These are phyloP conservation scores for Stomatorhinus ivindoensis DNA, from an alignment of 2,113 vertebrate species.

Conservation along the genomic window DNA sequence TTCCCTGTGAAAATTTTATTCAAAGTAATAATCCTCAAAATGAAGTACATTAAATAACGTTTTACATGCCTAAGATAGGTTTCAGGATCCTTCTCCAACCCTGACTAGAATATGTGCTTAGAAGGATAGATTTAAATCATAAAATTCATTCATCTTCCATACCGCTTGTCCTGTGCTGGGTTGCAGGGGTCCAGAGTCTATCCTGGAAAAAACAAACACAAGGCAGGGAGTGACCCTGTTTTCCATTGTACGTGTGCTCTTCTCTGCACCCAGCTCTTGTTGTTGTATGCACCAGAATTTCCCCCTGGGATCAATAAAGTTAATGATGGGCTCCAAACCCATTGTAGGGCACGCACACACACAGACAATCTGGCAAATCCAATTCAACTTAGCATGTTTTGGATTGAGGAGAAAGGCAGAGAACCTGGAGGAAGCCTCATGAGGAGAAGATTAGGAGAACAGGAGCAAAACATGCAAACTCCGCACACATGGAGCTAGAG, in stretches of 20 bases:
- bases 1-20: not conserved
- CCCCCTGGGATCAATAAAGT: not conserved
- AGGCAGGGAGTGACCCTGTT: not conserved
- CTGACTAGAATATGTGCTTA: not conserved
- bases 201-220: not conserved
- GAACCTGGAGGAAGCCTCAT: not conserved
- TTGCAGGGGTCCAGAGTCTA: not conserved
- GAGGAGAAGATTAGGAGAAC: not conserved
- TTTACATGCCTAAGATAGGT: not conserved
- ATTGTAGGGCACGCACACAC: not conserved
- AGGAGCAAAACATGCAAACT: not conserved
- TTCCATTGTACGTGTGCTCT: not conserved
- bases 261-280: not conserved
- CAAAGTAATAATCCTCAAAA: not conserved
- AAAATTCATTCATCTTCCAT: not conserved
- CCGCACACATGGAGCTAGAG: not conserved
- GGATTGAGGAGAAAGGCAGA: not conserved
- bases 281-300: not conserved
- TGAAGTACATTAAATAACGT: not conserved
- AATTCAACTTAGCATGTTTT: not conserved
- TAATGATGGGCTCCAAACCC: not conserved
- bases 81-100: not conserved
- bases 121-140: not conserved
- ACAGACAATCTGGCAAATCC: not conserved
- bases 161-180: not conserved